Evolutionary conservation across 2,797 vertebrate genomes (phyloP), one percentile per base, ranked within the genome.

Genomic region (Pitangus sulphuratus): DNA sequence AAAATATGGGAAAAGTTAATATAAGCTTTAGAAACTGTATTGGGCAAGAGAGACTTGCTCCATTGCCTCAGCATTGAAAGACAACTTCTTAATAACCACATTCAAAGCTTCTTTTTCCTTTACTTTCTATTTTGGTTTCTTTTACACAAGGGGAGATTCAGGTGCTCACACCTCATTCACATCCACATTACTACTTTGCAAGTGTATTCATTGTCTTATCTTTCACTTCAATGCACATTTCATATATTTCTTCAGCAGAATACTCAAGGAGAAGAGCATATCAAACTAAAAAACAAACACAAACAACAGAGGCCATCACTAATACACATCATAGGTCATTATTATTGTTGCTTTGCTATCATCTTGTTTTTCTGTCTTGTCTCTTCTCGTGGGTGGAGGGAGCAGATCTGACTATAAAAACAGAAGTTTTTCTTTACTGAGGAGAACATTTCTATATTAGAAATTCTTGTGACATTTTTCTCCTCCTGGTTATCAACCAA

Each of bases 221-320:
- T 97, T 96, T 92, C 94, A 97, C 70, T 86, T 95, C 79, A 86
- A 2, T 89, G 83, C 47, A 87, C 75, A 69, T 47, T 30, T 90
- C 22, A 76, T 80, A 13, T 56, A 76, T 96, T 95, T 76, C 61
- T 65, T 69, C 72, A 72, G 45, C 19, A 90, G 88, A 95, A 95
- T 70, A 70, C n/a, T 85, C 88, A 89, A 95, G 17, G 44, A 92
- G 47, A 92, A 79, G 33, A 87, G n/a, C 8, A 14, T 28, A 81
- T 84, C 31, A 91, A 93, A 87, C 17, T 19, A n/a, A 84, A 96
- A 91, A 62, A 39, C 24, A 82, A 56, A 62, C 37, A 35, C 4
- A 75, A 51, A 45, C 57, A 77, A 24, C 66, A 86, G 26, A 83
- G 33, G 10, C 11, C 39, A 69, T 30, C 71, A 30, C 11, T 81